These are phyloP conservation scores for Scolopax rusticola DNA, from an alignment of 2,797 vertebrate genomes.

Conservation along the genomic window DNA sequence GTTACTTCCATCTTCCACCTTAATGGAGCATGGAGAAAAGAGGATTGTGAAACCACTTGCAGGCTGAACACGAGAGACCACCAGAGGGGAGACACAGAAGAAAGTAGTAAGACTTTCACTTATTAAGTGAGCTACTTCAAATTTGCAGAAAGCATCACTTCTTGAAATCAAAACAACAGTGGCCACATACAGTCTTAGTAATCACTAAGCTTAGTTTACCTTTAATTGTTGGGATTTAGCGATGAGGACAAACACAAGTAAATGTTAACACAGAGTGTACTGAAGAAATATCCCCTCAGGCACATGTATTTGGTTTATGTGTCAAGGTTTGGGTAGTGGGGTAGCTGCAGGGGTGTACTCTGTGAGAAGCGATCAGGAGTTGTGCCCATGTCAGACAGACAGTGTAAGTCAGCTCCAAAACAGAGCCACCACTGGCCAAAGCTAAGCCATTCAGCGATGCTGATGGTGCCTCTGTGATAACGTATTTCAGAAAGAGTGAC, in stretches of 20 bases:
- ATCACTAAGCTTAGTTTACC: not conserved
- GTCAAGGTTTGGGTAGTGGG: not conserved
- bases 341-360: not conserved
- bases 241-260: not conserved
- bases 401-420: not conserved
- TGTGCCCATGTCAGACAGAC: not conserved
- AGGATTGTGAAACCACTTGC: not conserved
- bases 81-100: not conserved
- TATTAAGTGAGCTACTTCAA: not conserved
- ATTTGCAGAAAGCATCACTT: not conserved
- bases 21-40: not conserved
- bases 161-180: not conserved
- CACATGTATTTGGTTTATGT: not conserved
- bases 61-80: not conserved
- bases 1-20: not conserved
- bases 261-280: not conserved
- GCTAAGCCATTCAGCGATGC: accelerated
- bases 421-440: not conserved
- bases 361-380: not conserved
- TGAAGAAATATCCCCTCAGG: not conserved
- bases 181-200: not conserved
- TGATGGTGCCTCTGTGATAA: not conserved
- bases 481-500: not conserved
- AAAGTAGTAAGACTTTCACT: not conserved
- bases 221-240: not conserved